phyloP scores from a whole-genome alignment of 2,797 vertebrate genomes.

The Oreortyx pictus region DNA sequence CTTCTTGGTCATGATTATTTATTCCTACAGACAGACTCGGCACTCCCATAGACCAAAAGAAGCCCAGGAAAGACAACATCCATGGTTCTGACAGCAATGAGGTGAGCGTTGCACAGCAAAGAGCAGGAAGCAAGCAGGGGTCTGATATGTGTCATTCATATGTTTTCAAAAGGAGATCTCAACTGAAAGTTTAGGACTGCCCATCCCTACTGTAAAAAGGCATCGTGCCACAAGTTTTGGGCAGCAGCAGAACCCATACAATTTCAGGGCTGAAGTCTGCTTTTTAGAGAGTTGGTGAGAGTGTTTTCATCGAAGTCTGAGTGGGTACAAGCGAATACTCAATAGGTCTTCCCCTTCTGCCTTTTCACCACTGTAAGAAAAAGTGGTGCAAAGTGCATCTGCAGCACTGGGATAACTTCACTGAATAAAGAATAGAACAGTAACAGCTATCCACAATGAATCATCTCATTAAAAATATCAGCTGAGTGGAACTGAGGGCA shows the following conservation, averaged over 20 bases:
- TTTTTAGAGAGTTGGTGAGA: background rate
- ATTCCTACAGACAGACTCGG: background rate
- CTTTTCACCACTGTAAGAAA: background rate
- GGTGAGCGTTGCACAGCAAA: background rate
- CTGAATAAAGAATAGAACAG: background rate
- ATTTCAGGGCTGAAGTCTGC: background rate
- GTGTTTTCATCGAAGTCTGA: background rate
- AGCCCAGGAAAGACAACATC: background rate
- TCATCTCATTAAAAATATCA: background rate
- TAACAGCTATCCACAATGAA: background rate
- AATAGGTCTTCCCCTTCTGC: rapidly evolving
- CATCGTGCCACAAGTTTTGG: background rate
- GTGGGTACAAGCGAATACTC: background rate
- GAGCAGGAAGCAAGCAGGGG: background rate
- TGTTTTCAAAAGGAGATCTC: background rate
- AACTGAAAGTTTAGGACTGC: background rate
- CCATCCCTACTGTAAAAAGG: background rate
- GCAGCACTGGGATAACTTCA: background rate
- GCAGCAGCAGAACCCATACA: background rate
- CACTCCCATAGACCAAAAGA: background rate
- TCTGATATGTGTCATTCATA: background rate
- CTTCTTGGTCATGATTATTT: background rate
- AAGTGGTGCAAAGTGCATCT: background rate
- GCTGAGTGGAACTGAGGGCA: background rate
- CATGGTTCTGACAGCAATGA: background rate